Evolutionary conservation across 2,888 invertebrate genomes (phyloP).

Genomic region (Choristoneura rosaceana): DNA sequence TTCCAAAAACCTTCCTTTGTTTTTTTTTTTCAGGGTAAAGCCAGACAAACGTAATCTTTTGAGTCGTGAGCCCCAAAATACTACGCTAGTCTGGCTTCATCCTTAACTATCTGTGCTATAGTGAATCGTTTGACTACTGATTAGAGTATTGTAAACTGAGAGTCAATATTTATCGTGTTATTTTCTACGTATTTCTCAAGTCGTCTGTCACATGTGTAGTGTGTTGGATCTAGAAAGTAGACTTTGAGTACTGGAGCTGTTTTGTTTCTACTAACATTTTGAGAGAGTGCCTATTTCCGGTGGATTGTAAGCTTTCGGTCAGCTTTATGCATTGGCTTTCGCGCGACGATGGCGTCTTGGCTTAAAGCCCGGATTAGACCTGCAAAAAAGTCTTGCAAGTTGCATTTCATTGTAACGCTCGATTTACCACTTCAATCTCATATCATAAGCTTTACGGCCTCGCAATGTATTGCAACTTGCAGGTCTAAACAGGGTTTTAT

Average conservation of each 20-base stretch:
- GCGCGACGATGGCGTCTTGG: slow-evolving; percentile 8
- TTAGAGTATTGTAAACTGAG: background rate
- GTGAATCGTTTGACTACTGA: no score
- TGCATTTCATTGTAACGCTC: no score
- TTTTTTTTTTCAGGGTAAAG: background rate
- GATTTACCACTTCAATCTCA: no score
- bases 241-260: background rate
- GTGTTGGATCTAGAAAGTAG: slow-evolving; percentile 1
- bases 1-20: background rate
- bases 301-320: background rate
- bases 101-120: no score
- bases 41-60: no score
- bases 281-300: slow-evolving; percentile 4
- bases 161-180: background rate
- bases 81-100: no score
- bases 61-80: no score
- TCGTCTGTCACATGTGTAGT: background rate
- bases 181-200: background rate
- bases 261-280: slow-evolving; percentile 30
- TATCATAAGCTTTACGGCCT: no score
- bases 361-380: background rate
- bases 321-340: slow-evolving; percentile 18
- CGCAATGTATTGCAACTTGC: no score
- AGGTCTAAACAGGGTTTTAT: no score
- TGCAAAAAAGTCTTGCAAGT: no score